Conservation (phyloP, 1,140 invertebrate species). For the Euwallacea fornicatus region DNA sequence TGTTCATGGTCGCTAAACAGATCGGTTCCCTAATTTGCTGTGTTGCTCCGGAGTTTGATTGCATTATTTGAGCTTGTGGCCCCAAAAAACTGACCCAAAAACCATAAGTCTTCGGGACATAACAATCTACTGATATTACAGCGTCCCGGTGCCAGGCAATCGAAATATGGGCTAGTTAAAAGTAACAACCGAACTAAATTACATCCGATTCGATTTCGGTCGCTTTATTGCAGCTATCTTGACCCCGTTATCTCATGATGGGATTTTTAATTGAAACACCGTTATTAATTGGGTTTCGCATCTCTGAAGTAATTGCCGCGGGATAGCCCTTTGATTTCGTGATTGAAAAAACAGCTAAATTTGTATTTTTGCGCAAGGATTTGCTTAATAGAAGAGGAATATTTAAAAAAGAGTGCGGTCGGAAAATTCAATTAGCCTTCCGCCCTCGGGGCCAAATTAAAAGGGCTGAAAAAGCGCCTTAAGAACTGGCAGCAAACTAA, state of each 20-base stretch:
- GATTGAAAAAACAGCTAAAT: too few species aligned
- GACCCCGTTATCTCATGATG: constrained; percentile 21
- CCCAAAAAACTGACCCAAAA: too few species aligned
- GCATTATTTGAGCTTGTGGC: too few species aligned
- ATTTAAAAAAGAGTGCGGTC: too few species aligned
- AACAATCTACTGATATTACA: too few species aligned
- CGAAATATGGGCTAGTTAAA: constrained; percentile 23
- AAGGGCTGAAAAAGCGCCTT: too few species aligned
- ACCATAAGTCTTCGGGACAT: too few species aligned
- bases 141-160: neutral
- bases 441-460: too few species aligned
- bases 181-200: constrained; percentile 21
- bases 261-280: constrained; percentile 25
- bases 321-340: neutral
- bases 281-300: constrained; percentile 18
- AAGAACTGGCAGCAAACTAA: too few species aligned
- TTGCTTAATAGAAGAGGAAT: too few species aligned
- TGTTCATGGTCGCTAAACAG: constrained; percentile 3
- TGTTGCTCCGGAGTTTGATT: neutral
- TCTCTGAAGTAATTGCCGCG: neutral
- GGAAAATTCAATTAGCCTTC: too few species aligned
- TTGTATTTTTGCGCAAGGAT: too few species aligned
- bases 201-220: constrained; percentile 14
- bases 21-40: neutral
- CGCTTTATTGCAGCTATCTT: constrained; percentile 24